Base-by-base conservation (phyloP, 2,888 invertebrate genomes). In the Campoplex nolae region DNA sequence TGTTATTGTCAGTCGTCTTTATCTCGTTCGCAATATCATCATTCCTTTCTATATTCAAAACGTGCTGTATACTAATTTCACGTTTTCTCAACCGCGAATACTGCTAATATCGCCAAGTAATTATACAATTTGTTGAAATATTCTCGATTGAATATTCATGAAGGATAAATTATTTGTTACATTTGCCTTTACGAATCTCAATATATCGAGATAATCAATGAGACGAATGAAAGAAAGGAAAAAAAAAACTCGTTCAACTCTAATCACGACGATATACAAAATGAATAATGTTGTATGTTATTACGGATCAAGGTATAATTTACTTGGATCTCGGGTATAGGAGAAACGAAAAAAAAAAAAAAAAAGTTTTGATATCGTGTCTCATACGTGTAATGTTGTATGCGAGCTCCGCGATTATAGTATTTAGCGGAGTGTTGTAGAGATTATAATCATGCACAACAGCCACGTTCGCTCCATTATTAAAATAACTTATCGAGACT, bases 391-490 rank as follows among this genome's bases (percentile, higher is more conserved):
- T 75, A 67, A 74, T 75, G 65, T 62, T 62, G 42, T 80, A 65
- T 51, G 23, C 51, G 18, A 56, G 54, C 35, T 18, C 56, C 54
- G 56, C 51, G 75, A 82, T 82, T 82, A 75, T 56, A 68, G 82
- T 82, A 75, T 82, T 82, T 82, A 82, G 56, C 67, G 35, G 68
- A 51, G 45, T 75, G 67, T 74, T 75, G 42, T 62, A n/a, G 56
- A 82, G 75, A 82, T 82, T 75, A 56, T 42, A 68, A 82, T 82
- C 74, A 45, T 68, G 71, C n/a, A 62, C 80, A 73, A 73, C 62
- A 23, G 38, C 45, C 48, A 62, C 58, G 62, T 32, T 80, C 71
- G 9, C 48, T 80, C 35, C 35, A 32, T 80, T 68, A 73, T 80
- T 51, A 80, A 71, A 71, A 80, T 71, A 32, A 51, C 35, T 48